Evolutionary conservation across 1,140 invertebrate species (phyloP), one percentile per base, ranked within the genome.

Genomic region (Trichonephila clavipes): DNA sequence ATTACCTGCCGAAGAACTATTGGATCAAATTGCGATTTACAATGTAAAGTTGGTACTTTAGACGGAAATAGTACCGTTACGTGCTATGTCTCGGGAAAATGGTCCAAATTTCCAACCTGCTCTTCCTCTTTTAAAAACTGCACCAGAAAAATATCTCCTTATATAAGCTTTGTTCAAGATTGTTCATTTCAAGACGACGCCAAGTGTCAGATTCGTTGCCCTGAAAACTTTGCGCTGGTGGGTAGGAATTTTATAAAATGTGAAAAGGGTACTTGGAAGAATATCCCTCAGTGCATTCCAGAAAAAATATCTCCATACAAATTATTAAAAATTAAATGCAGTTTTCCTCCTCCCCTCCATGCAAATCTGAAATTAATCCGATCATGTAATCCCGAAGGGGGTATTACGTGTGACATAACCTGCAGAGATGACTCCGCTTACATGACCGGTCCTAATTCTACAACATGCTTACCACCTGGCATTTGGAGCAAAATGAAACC

Each of bases 151-250:
- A 14, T 69, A 18, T 44, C 61, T 18, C 34, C 62, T 0, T 51
- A 21, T 51, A n/a, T 88, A 58, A 44, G 12, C 0, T 88, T 69
- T 24, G 87, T 88, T 10, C 19, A 51, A 2, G 21, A 88, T 34
- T 88, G 82, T 4, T 85, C 58, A 24, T 85, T 85, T 16, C 24
- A 2, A 16, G n/a, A 58, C 10, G 64, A 82, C 1, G 82, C 83
- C 21, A 92, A 58, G 62, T 92, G 90, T 19, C 81, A 85, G 61
- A 34, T 92, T 18, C 64, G 34, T n/a, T 92, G 90, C 82, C 44
- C 24, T 21, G 7, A 24, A 18, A 4, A 86, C 0, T 66, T 34
- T 6, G 59, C 5, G 5, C 40, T 92, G 16, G 51, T 34, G 0
- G 90, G 90, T 12, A 14, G 14, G 40, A 18, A 72, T 69, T 72